phyloP scores from a whole-genome alignment of 2,888 invertebrate species.

The Oscheius sp. region DNA sequence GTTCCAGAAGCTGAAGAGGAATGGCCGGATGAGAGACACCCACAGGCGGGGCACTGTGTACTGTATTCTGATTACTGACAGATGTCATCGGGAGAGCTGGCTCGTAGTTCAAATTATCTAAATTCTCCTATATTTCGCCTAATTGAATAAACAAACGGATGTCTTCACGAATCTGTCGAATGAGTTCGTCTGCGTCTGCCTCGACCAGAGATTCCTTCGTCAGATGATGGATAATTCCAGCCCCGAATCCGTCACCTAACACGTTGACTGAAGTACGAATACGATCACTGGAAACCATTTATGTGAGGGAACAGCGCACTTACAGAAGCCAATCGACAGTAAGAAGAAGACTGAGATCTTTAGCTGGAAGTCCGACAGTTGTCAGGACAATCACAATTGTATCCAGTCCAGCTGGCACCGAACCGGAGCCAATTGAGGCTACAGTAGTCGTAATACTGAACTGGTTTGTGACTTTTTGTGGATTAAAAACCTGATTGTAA shows the following conservation, averaged over 20 bases:
- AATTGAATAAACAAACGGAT: slow-evolving; percentile 59
- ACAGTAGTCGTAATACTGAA: slow-evolving; percentile 79
- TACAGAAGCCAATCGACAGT: slow-evolving; percentile 82
- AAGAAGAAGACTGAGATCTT: slow-evolving; percentile 79
- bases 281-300: slow-evolving; percentile 60
- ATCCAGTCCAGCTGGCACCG: slow-evolving; percentile 81
- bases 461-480: too few species aligned
- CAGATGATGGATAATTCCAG: slow-evolving; percentile 72
- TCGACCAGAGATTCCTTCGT: slow-evolving; percentile 63
- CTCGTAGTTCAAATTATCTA: slow-evolving; percentile 33
- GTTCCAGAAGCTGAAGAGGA: slow-evolving; percentile 30
- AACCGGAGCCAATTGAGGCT: slow-evolving; percentile 81
- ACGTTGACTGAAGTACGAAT: slow-evolving; percentile 72
- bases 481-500: slow-evolving; percentile 85
- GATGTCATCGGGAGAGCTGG: slow-evolving; percentile 12
- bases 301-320: slow-evolving; percentile 65
- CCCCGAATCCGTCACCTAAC: slow-evolving; percentile 71
- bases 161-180: slow-evolving; percentile 68
- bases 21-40: slow-evolving; percentile 33
- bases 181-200: slow-evolving; percentile 70
- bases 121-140: too few species aligned
- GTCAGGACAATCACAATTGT: slow-evolving; percentile 81
- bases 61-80: slow-evolving; percentile 26
- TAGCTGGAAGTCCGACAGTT: slow-evolving; percentile 80
- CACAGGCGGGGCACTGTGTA: slow-evolving; percentile 19